Evolutionary conservation across 2,113 vertebrate genomes (phyloP), one percentile per base, ranked within the genome.

Genomic region (Gallinago jamesoni): DNA sequence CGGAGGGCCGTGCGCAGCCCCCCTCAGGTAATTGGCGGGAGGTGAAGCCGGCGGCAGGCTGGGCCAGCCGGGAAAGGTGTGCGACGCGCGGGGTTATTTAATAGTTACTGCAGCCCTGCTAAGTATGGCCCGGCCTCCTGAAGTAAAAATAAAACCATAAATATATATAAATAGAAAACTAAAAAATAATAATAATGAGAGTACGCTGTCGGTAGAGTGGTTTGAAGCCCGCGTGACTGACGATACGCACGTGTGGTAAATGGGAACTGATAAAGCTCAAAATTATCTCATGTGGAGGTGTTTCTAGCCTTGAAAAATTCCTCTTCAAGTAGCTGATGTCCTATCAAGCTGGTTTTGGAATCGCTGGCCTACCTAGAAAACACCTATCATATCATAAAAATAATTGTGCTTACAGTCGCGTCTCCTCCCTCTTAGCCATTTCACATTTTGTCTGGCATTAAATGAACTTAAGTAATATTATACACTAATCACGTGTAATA

Each of bases 21-120:
- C 35, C 28, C 35, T 41, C 35, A 18, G 70, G 50, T 12, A 7
- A 11, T 2, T 6, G 7, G 4, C 13, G 18, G 7, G 37, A 52
- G 67, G 60, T 16, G 4, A 33, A 22, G 68, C 45, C 15, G 47
- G 39, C 4, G 53, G 52, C 35, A 1, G 33, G 18, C 14, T 4
- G 55, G 50, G 63, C 16, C 6, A 2, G 41, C 25, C 1, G 52
- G 37, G 45, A 13, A 13, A 45, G 30, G 35, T 5, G 37, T 5
- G 28, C 10, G 7, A 10, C 3, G 9, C 1, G 27, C 12, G 1
- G 10, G 0, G 53, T 5, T 3, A 1, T 4, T 48, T 14, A 9
- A 12, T 45, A 14, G 63, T 10, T 11, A 2, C 11, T 6, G 13
- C 25, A 14, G 47, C 47, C 47, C 63, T 12, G 60, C 55, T 1